These are phyloP conservation scores for Syngnathus typhle DNA, from an alignment of 2,113 vertebrate species.

Conservation along the genomic window DNA sequence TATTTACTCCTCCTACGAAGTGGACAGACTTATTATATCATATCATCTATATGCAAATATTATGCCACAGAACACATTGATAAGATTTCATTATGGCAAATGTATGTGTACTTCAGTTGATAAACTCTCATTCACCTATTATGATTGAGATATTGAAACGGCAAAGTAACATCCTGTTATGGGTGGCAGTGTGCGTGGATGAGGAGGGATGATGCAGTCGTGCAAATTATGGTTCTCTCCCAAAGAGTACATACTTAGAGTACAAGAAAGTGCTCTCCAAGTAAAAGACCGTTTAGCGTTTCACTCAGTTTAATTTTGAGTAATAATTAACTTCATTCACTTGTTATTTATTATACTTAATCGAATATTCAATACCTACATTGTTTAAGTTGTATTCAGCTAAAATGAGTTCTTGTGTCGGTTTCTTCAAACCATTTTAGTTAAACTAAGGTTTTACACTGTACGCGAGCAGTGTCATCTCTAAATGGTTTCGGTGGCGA, in stretches of 20 bases:
- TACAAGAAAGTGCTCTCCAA: too few relatives aligned
- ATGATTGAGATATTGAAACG: conserved; percentile 63
- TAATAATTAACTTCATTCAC: too few relatives aligned
- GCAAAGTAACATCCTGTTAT: conserved; percentile 5
- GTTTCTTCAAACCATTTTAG: too few relatives aligned
- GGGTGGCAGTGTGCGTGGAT: conserved; percentile 7
- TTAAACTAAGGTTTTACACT: background rate
- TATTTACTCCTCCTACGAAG: conserved; percentile 75
- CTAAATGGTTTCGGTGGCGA: background rate
- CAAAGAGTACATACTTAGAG: background rate
- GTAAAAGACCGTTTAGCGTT: too few relatives aligned
- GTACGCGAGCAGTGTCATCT: background rate
- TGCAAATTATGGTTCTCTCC: background rate
- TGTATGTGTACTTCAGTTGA: conserved; percentile 71
- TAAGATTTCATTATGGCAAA: conserved; percentile 72
- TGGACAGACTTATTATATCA: conserved; percentile 69
- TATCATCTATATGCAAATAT: conserved; percentile 81
- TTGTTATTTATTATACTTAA: too few relatives aligned
- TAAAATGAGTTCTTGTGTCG: background rate
- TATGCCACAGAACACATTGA: conserved; percentile 61
- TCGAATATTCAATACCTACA: too few relatives aligned
- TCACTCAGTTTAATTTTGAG: too few relatives aligned
- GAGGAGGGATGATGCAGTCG: background rate
- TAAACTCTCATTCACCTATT: conserved; percentile 69
- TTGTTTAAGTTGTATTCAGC: background rate